These are phyloP conservation scores for Opisthograptis luteolata DNA, from an alignment of 2,888 invertebrate species.

Conservation along the genomic window DNA sequence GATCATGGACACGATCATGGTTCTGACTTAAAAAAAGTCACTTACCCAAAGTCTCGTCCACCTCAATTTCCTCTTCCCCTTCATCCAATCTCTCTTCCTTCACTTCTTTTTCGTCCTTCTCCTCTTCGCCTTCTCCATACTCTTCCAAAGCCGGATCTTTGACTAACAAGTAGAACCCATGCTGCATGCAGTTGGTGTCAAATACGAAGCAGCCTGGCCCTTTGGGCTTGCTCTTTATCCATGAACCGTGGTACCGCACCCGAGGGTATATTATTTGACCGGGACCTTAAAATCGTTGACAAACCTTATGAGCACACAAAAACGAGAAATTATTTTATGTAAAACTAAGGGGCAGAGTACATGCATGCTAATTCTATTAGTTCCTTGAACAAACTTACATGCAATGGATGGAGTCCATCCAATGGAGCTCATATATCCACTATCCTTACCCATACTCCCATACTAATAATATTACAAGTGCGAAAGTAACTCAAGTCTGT, in stretches of 20 bases:
- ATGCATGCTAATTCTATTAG: no score
- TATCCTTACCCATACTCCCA: no score
- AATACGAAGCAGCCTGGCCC: slow-evolving; percentile 91
- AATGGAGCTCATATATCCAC: no score
- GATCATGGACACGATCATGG: no score
- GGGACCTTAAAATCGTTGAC: no score
- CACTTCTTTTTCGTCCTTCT: slow-evolving; percentile 63
- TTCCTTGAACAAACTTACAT: no score
- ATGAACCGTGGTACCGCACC: slow-evolving; percentile 88
- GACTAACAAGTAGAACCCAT: slow-evolving; percentile 87
- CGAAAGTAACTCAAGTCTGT: no score
- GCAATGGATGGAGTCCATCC: no score
- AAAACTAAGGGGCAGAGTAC: no score
- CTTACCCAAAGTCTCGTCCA: slow-evolving; percentile 70
- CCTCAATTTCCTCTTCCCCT: slow-evolving; percentile 62
- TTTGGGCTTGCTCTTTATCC: slow-evolving; percentile 87
- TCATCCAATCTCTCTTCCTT: slow-evolving; percentile 72
- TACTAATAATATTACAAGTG: no score
- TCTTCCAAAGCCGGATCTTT: slow-evolving; percentile 79
- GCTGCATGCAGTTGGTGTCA: slow-evolving; percentile 90
- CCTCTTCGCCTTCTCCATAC: slow-evolving; percentile 74
- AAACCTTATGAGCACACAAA: no score
- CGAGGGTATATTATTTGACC: slow-evolving; percentile 88
- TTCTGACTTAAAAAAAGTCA: neutral
- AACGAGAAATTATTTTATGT: no score